Conservation (phyloP, 35 echinoderm and acorn worm genomes). For the Chiridota heheva region DNA sequence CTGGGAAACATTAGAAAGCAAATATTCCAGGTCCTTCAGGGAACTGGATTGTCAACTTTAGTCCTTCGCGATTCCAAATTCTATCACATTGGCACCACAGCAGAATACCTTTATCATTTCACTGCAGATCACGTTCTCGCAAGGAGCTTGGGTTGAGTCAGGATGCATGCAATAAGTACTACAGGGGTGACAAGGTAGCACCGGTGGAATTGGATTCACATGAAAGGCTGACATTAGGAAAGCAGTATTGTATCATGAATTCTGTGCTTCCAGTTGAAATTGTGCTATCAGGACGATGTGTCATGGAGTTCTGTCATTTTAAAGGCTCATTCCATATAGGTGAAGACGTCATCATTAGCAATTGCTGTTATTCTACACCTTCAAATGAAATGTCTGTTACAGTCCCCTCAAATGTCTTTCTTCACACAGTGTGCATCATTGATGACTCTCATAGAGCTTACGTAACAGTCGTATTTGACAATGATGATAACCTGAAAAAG, state of each 20-base stretch:
- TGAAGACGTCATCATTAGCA: conserved; percentile 70
- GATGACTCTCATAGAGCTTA: conserved; percentile 19
- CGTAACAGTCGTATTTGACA: conserved; percentile 79
- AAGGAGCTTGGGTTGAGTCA: conserved; percentile 37
- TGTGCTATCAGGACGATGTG: conserved; percentile 24
- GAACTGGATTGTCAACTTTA: conserved; percentile 70
- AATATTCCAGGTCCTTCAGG: conserved; percentile 61
- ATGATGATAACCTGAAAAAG: conserved; percentile 82
- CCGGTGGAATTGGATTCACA: background rate
- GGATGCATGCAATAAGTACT: conserved; percentile 58
- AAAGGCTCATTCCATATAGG: conserved; percentile 33
- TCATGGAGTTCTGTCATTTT: conserved; percentile 86
- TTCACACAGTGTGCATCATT: conserved; percentile 79
- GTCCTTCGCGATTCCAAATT: conserved; percentile 79
- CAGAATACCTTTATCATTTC: conserved; percentile 80
- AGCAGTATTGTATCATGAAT: conserved; percentile 64
- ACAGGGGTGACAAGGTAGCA: background rate
- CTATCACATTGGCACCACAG: conserved; percentile 87
- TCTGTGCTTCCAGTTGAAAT: conserved; percentile 32
- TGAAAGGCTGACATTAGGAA: background rate
- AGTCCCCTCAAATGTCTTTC: conserved; percentile 63
- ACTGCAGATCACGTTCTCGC: conserved; percentile 52
- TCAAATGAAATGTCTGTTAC: background rate
- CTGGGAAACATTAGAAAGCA: conserved; percentile 67
- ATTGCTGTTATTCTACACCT: conserved; percentile 37